A percentile compares a stretch with the other conserved stretches of the same genome.
Evolutionary conservation across 1,140 invertebrate genomes (phyloP).

Genomic region (Chionoecetes opilio): DNA sequence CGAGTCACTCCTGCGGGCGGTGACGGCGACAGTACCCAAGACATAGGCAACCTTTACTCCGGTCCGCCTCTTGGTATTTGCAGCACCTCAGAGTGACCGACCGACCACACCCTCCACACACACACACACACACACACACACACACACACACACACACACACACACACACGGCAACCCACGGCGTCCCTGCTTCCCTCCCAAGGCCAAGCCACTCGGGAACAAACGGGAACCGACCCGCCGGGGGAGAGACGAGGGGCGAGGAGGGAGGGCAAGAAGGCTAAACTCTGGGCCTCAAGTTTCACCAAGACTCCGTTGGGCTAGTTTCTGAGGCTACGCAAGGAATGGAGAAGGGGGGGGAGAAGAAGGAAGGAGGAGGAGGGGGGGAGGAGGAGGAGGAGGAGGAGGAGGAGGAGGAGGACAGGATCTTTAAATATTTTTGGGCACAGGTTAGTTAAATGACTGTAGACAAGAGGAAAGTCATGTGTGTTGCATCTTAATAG

Average conservation of each 20-base stretch:
- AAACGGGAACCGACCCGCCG: constrained; percentile 23
- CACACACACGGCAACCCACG: background rate
- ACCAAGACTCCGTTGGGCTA: background rate
- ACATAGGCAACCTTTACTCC: background rate
- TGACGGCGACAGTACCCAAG: background rate
- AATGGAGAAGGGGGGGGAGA: background rate
- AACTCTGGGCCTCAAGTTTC: constrained; percentile 3
- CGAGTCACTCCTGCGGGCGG: background rate
- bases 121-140: constrained; percentile 6
- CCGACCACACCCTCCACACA: constrained; percentile 4
- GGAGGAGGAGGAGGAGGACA: background rate
- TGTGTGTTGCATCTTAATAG: background rate
- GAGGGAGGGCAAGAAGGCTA: background rate
- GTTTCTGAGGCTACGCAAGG: background rate
- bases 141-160: constrained; percentile 27
- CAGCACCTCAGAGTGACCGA: constrained; percentile 9
- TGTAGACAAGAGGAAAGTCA: background rate
- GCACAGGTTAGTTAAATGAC: background rate
- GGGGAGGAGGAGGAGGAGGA: background rate
- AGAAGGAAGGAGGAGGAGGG: background rate
- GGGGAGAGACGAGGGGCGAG: background rate
- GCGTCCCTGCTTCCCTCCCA: background rate
- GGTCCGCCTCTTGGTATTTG: constrained; percentile 27
- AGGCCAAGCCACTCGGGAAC: background rate
- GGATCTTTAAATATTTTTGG: background rate